phyloP scores from a whole-genome alignment of 2,797 vertebrate genomes.

The Mus caroli region DNA sequence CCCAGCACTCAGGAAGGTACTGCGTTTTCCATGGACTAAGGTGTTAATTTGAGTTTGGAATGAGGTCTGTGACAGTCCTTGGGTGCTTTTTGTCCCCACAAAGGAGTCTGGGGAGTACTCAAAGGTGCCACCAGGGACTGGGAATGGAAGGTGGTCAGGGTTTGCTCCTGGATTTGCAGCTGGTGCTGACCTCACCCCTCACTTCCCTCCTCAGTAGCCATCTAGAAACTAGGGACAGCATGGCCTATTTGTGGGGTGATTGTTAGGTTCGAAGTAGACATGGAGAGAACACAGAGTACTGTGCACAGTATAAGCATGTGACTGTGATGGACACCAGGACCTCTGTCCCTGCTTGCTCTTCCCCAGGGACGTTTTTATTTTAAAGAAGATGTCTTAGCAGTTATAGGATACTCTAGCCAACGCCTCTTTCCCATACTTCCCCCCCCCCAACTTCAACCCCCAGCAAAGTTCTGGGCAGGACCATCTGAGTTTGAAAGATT shows the following conservation, averaged over 20 bases:
- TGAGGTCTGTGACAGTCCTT: not conserved
- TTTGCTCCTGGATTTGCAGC: not conserved
- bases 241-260: not conserved
- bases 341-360: not conserved
- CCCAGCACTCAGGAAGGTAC: not conserved
- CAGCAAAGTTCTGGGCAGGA: not conserved
- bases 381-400: not conserved
- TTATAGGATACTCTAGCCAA: not conserved
- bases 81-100: not conserved
- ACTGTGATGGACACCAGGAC: not conserved
- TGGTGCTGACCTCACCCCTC: not conserved
- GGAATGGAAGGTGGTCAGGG: not conserved
- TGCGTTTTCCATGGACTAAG: not conserved
- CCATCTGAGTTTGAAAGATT: constrained; percentile 17
- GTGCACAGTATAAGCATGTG: too few relatives aligned
- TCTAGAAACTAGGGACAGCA: not conserved
- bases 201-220: too few relatives aligned
- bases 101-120: not conserved
- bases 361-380: not conserved
- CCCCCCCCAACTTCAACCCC: not conserved
- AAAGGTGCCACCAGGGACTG: not conserved
- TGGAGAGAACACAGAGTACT: not conserved
- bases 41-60: not conserved
- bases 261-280: not conserved
- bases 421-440: not conserved